Evolutionary conservation across 2,888 invertebrate genomes (phyloP).

Genomic region (Thymelicus lineola): DNA sequence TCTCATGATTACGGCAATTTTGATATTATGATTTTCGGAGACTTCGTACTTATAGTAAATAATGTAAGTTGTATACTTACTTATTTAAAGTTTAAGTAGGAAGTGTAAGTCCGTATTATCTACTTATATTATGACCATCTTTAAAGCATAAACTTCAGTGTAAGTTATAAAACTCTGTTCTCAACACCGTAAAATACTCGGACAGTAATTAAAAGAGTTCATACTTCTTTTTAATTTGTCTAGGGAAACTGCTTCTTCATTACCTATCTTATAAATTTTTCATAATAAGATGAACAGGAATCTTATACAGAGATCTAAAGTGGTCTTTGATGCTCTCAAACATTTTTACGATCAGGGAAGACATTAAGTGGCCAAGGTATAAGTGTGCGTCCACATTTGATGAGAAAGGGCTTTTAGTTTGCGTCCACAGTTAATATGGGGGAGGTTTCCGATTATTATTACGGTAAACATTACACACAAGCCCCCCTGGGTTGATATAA

Average conservation of each 20-base stretch:
- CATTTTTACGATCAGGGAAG: background rate
- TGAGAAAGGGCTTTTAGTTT: background rate
- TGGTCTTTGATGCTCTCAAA: background rate
- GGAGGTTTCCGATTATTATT: background rate
- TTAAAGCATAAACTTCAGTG: background rate
- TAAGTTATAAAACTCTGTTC: background rate
- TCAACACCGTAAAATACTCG: background rate
- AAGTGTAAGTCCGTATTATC: background rate
- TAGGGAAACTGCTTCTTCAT: background rate
- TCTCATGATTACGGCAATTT: too few relatives aligned
- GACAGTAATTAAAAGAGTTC: constrained; percentile 1
- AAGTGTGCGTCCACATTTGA: background rate
- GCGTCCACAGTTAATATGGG: background rate
- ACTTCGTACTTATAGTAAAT: too few relatives aligned
- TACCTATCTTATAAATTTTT: too few relatives aligned
- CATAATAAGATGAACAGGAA: too few relatives aligned
- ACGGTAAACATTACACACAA: too few relatives aligned
- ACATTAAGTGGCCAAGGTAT: background rate
- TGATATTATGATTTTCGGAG: too few relatives aligned
- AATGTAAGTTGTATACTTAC: too few relatives aligned
- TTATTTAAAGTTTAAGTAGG: too few relatives aligned
- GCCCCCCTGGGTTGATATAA: too few relatives aligned
- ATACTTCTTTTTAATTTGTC: constrained; percentile 7
- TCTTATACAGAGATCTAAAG: too few relatives aligned
- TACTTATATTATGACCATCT: background rate